Evolutionary conservation across 2,113 vertebrate species (phyloP).

Genomic region (Zingel zingel): DNA sequence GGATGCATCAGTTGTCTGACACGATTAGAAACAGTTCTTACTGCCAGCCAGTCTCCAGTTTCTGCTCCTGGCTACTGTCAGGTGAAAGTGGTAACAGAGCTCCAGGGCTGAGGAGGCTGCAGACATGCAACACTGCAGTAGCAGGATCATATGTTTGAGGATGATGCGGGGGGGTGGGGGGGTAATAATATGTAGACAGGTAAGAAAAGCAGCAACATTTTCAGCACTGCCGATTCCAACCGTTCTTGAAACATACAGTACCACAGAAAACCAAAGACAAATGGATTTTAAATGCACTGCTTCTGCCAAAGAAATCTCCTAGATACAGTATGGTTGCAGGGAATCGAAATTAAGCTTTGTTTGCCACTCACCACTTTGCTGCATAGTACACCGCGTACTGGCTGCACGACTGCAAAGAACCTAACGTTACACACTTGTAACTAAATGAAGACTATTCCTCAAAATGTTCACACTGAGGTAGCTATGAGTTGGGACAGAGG

Average conservation of each 20-base stretch:
- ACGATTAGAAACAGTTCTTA: constrained; percentile 38
- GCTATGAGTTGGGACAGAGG: no score
- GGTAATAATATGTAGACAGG: not conserved
- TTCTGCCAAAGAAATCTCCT: not conserved
- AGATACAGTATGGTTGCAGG: not conserved
- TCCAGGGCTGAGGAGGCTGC: constrained; percentile 26
- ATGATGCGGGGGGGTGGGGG: not conserved
- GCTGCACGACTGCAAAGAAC: not conserved
- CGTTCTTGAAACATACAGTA: not conserved
- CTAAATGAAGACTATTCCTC: not conserved
- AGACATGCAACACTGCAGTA: constrained; percentile 26
- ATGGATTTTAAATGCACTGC: not conserved
- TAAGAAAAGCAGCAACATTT: not conserved
- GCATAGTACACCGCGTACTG: not conserved
- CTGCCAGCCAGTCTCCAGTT: constrained; percentile 45
- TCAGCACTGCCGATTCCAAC: not conserved
- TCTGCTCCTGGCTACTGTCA: constrained; percentile 22
- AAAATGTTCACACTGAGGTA: not conserved
- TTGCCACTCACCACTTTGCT: not conserved
- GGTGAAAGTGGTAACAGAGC: constrained; percentile 73
- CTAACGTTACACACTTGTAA: not conserved
- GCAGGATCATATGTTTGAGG: constrained; percentile 18
- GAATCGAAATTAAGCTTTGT: not conserved
- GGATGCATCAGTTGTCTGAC: constrained; percentile 54
- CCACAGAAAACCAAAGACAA: not conserved